Conservation (phyloP, 2,113 vertebrate genomes). For the Indicator indicator region DNA sequence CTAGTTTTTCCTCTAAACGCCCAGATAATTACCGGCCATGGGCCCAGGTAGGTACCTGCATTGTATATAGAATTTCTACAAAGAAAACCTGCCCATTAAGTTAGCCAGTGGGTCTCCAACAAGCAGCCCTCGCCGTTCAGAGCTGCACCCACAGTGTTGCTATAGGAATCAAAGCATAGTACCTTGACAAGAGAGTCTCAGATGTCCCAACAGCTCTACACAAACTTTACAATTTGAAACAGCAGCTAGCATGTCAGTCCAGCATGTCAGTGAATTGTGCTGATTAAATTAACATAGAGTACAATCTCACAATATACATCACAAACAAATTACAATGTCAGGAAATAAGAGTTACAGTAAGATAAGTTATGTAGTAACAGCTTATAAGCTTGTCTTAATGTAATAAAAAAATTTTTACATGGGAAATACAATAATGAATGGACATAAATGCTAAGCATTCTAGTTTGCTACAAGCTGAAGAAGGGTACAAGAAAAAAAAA, state of each 20-base stretch:
- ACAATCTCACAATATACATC: constrained; percentile 98
- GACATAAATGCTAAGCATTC: constrained; percentile 84
- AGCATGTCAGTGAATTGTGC: constrained; percentile 99
- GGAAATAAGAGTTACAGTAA: constrained; percentile 94
- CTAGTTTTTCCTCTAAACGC: constrained; percentile 92
- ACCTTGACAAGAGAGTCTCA: constrained; percentile 86
- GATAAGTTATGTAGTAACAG: constrained; percentile 92
- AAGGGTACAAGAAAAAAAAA: constrained; percentile 68
- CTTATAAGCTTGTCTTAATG: constrained; percentile 87
- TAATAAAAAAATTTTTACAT: constrained; percentile 86
- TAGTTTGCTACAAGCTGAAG: constrained; percentile 84
- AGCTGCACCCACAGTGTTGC: constrained; percentile 90
- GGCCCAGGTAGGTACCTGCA: constrained; percentile 94
- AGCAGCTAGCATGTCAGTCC: constrained; percentile 99
- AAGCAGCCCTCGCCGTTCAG: constrained; percentile 78
- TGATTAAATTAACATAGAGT: constrained; percentile 99
- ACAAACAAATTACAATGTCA: constrained; percentile 91
- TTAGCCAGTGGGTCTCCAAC: constrained; percentile 83
- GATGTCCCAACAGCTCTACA: constrained; percentile 86
- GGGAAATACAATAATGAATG: constrained; percentile 87
- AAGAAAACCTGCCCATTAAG: constrained; percentile 84
- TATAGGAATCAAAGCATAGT: constrained; percentile 92
- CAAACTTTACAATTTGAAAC: constrained; percentile 86
- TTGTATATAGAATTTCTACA: constrained; percentile 87
- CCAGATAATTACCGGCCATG: constrained; percentile 91